Base-by-base conservation (phyloP, 2,113 vertebrate species). In the Todiramphus saurophagus region DNA sequence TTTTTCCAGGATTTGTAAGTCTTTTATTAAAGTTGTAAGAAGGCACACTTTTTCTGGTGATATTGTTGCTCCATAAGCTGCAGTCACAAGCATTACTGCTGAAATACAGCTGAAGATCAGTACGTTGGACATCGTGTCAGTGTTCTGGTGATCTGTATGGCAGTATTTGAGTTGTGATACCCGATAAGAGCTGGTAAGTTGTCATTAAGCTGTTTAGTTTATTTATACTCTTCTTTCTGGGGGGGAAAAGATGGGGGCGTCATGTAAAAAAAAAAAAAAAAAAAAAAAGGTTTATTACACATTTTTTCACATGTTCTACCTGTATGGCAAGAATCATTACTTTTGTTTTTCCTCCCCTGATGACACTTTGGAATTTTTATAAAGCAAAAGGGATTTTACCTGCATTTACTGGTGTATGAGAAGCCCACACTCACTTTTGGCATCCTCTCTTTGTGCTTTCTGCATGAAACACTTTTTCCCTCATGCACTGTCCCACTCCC, bases 281-380 rank as follows among this genome's bases (percentile, higher is more conserved):
- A 37, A 37, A 37, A 37, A 37, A n/a, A n/a, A n/a, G 98, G 96
- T 97, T 96, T 98, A 98, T 98, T 98, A 98, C 97, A 97, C 97
- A 98, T 96, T 98, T 96, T 97, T 97, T 98, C 97, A 95, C 97
- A 87, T 96, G 69, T 64, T 97, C 56, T 98, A 97, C 97, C 97
- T 98, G 98, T 96, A 94, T 97, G 96, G 96, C 89, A 97, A 97
- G 97, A 97, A 97, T 97, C 98, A 97, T 97, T 97, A 97, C 94
- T 97, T 98, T 98, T 97, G 93, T 98, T 98, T 98, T 99, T 98
- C 98, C 98, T 98, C 98, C 97, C 97, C 98, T 98, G 98, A 98
- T 99, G 99, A 99, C 98, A 99, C 95, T 99, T 98, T 98, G 99
- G 99, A 99, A 98, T 99, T 99, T 99, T 99, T 98, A 97, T 96